A percentile compares a stretch with the other conserved stretches of the same genome.
These are phyloP conservation scores for Chrysochloris asiatica DNA, from an alignment of 2,113 vertebrate species.

Conservation along the genomic window DNA sequence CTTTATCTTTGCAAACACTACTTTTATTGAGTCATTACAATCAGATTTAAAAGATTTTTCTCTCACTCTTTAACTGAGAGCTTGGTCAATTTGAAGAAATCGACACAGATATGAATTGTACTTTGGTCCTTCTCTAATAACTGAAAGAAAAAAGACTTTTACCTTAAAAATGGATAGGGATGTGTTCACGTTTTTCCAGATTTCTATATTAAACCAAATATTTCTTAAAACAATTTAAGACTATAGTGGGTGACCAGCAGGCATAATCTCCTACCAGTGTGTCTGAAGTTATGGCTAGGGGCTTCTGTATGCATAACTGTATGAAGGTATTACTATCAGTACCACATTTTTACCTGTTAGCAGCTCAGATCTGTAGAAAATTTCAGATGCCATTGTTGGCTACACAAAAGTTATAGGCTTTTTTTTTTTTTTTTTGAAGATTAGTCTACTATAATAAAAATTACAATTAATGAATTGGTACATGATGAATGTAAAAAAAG, in stretches of 20 bases:
- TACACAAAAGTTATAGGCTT: not conserved
- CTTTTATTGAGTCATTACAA: slow-evolving; percentile 56
- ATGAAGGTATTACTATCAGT: not conserved
- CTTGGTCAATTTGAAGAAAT: slow-evolving; percentile 20
- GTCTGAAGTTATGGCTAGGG: not conserved
- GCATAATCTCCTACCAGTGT: not conserved
- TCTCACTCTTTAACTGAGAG: not conserved
- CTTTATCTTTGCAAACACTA: slow-evolving; percentile 26
- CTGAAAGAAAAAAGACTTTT: not conserved
- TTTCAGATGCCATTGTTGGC: slow-evolving; percentile 53
- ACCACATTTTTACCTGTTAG: not conserved
- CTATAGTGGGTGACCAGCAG: no score
- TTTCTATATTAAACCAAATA: not conserved
- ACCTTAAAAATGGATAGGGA: slow-evolving; percentile 4
- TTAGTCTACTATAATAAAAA: slow-evolving; percentile 39
- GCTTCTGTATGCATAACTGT: not conserved
- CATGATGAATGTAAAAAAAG: not conserved
- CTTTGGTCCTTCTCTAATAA: not conserved
- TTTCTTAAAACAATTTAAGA: slow-evolving; percentile 19
- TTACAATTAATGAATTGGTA: not conserved
- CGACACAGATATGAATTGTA: not conserved
- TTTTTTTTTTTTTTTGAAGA: not conserved
- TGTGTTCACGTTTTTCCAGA: not conserved
- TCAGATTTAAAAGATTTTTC: slow-evolving; percentile 18
- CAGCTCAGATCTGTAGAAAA: not conserved